Conservation (phyloP, 2,797 vertebrate species). For the Melanotaenia pygmaea region DNA sequence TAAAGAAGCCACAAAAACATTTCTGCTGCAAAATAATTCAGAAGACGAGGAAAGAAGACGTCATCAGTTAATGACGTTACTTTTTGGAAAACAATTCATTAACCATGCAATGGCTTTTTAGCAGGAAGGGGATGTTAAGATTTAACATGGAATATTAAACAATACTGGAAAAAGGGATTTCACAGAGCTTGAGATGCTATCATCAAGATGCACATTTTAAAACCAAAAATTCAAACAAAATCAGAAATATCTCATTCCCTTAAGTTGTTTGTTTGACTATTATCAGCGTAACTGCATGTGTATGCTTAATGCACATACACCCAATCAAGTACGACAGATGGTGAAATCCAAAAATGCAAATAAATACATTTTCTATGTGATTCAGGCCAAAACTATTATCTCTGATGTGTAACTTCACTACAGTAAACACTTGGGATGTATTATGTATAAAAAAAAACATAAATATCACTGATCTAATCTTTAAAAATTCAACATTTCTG, state of each 20-base stretch:
- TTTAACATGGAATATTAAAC: background rate
- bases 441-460: too few relatives aligned
- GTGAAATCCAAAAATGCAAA: too few relatives aligned
- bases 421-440: too few relatives aligned
- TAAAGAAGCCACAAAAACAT: constrained; percentile 35
- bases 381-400: too few relatives aligned
- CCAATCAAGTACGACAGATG: background rate
- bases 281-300: too few relatives aligned
- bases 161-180: background rate
- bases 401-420: background rate
- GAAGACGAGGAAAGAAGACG: constrained; percentile 34
- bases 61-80: constrained; percentile 9
- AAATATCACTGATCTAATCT: background rate
- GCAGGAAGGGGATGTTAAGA: background rate
- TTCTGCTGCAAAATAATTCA: constrained; percentile 25
- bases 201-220: background rate
- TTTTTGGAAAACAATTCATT: constrained; percentile 18
- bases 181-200: background rate
- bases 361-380: too few relatives aligned
- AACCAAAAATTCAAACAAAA: background rate
- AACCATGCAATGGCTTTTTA: background rate
- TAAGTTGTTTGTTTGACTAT: too few relatives aligned
- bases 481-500: background rate
- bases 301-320: background rate
- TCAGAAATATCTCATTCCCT: background rate